A percentile compares a stretch with the other conserved stretches of the same genome.
Evolutionary conservation across 2,888 invertebrate genomes (phyloP).

Genomic region (Coelogynopora nodosa): DNA sequence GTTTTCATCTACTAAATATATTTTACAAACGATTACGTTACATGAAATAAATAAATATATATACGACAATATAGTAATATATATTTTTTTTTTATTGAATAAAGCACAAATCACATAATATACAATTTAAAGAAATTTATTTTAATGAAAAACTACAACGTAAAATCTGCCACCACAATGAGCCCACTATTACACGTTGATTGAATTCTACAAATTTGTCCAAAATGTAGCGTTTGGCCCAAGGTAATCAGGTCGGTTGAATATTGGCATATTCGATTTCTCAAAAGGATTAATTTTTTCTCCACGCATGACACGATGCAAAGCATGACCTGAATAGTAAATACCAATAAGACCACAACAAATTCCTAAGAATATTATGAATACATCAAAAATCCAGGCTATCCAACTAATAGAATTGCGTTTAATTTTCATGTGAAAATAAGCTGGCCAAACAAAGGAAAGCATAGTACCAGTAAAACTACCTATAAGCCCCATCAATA

Average conservation of each 20-base stretch:
- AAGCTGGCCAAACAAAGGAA: conserved; percentile 98
- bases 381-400: conserved; percentile 77
- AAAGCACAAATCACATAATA: too few species aligned
- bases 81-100: too few species aligned
- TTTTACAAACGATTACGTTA: too few species aligned
- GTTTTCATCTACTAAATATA: too few species aligned
- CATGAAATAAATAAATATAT: too few species aligned
- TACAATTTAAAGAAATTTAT: too few species aligned
- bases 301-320: not conserved
- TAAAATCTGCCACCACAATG: too few species aligned
- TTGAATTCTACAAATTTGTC: too few species aligned
- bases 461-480: conserved; percentile 98
- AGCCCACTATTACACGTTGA: too few species aligned
- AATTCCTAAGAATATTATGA: conserved; percentile 84
- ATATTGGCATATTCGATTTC: not conserved
- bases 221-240: too few species aligned
- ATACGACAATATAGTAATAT: too few species aligned
- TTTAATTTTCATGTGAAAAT: conserved; percentile 90
- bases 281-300: not conserved
- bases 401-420: conserved; percentile 72
- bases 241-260: not conserved
- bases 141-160: too few species aligned
- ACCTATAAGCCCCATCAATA: conserved; percentile 97
- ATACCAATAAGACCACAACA: conserved; percentile 67
- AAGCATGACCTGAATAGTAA: not conserved